Conservation (phyloP, 2,888 invertebrate genomes). For the Fragum whitleyi region DNA sequence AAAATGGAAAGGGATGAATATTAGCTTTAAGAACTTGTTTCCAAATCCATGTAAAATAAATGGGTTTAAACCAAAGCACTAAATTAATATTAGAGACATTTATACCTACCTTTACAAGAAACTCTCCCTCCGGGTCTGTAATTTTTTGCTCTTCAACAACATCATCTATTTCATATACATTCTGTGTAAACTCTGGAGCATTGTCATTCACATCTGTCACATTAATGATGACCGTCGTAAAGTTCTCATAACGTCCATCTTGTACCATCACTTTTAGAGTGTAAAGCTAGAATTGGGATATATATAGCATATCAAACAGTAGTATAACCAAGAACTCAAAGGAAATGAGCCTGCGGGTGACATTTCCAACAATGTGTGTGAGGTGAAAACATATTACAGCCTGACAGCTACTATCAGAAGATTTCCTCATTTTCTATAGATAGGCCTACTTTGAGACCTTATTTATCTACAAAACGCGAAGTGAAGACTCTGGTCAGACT, state of each 20-base stretch:
- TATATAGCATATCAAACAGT: neutral
- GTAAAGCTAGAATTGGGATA: slow-evolving; percentile 86
- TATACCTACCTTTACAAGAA: slow-evolving; percentile 68
- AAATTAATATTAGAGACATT: no score
- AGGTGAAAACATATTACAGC: no score
- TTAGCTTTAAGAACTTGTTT: no score
- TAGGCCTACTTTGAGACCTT: no score
- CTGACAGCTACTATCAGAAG: no score
- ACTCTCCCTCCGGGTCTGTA: slow-evolving; percentile 61
- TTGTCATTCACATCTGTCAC: slow-evolving; percentile 98
- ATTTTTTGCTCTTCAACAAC: slow-evolving; percentile 76
- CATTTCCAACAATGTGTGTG: neutral
- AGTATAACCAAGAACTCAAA: neutral
- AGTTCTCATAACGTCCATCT: slow-evolving; percentile 95
- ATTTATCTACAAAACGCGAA: no score
- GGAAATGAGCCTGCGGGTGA: no score
- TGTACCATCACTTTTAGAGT: slow-evolving; percentile 80
- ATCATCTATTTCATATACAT: slow-evolving; percentile 71
- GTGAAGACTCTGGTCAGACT: no score
- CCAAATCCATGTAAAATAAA: no score
- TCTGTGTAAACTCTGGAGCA: slow-evolving; percentile 95
- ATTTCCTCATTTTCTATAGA: no score
- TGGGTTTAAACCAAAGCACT: no score
- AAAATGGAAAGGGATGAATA: no score
- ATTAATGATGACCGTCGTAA: slow-evolving; percentile 81